A percentile compares a stretch with the other conserved stretches of the same genome.
Conservation (phyloP, 2,113 vertebrate genomes). For the Gadus macrocephalus region DNA sequence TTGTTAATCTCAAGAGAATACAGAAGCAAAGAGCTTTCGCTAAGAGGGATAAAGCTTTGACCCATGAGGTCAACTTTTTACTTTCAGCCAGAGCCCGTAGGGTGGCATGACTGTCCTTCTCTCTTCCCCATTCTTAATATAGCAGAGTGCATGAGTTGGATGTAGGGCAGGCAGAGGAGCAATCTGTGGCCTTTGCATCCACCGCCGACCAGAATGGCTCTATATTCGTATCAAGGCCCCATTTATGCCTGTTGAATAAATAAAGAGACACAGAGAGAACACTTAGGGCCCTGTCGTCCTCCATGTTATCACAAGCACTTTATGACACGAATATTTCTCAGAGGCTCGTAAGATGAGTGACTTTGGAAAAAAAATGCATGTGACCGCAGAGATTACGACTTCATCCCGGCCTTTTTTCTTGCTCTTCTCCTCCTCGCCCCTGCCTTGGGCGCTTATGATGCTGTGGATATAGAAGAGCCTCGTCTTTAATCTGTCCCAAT, state of each 20-base stretch:
- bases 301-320: constrained; percentile 19
- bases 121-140: constrained; percentile 15
- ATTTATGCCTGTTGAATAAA: constrained; percentile 57
- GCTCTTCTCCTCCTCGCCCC: too few relatives aligned
- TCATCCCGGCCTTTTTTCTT: too few relatives aligned
- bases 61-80: background rate
- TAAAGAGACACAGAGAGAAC: constrained; percentile 22
- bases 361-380: too few relatives aligned
- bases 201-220: constrained; percentile 40
- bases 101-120: constrained; percentile 17
- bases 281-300: constrained; percentile 1
- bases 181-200: constrained; percentile 20
- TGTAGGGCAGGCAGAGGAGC: constrained; percentile 10
- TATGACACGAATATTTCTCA: background rate
- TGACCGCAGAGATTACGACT: too few relatives aligned
- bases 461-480: too few relatives aligned
- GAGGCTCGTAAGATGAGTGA: too few relatives aligned
- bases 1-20: background rate
- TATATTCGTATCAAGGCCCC: constrained; percentile 53
- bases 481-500: too few relatives aligned
- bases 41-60: background rate
- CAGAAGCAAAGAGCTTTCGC: too few relatives aligned
- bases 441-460: too few relatives aligned
- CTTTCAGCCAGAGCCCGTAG: constrained; percentile 28
- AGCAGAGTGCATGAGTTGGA: constrained; percentile 47